phyloP scores from a whole-genome alignment of 2,113 vertebrate species.

The Laticauda colubrina region DNA sequence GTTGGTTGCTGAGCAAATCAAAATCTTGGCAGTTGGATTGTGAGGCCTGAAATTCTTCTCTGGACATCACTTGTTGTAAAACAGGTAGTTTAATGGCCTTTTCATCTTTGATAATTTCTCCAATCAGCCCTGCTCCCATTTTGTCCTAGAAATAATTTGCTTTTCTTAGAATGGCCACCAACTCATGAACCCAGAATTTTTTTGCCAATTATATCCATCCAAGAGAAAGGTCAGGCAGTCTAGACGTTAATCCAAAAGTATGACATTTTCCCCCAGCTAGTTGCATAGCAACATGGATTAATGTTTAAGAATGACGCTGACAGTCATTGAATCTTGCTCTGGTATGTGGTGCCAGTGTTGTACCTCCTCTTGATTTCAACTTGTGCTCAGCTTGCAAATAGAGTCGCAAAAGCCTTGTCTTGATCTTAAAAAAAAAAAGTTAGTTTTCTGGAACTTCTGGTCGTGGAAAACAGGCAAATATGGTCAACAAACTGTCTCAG shows the following conservation, averaged over 20 bases:
- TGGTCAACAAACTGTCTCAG: background rate
- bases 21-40: constrained; percentile 43
- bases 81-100: constrained; percentile 46
- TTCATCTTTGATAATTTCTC: background rate
- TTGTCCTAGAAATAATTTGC: background rate
- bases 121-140: background rate
- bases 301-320: background rate
- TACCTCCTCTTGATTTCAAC: background rate
- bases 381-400: background rate
- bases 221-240: constrained; percentile 61
- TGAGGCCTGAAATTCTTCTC: constrained; percentile 5
- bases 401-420: background rate
- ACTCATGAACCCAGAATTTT: background rate
- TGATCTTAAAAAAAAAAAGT: background rate
- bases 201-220: background rate
- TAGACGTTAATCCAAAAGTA: constrained; percentile 53
- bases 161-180: background rate
- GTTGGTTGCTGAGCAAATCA: constrained; percentile 47
- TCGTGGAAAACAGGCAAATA: background rate
- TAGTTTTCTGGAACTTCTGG: background rate
- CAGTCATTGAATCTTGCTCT: background rate
- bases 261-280: constrained; percentile 12
- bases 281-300: constrained; percentile 63
- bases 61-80: constrained; percentile 1
- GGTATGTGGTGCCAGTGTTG: background rate